Conservation (phyloP, 1,140 invertebrate species). For the Lordiphosa clarofinis region DNA sequence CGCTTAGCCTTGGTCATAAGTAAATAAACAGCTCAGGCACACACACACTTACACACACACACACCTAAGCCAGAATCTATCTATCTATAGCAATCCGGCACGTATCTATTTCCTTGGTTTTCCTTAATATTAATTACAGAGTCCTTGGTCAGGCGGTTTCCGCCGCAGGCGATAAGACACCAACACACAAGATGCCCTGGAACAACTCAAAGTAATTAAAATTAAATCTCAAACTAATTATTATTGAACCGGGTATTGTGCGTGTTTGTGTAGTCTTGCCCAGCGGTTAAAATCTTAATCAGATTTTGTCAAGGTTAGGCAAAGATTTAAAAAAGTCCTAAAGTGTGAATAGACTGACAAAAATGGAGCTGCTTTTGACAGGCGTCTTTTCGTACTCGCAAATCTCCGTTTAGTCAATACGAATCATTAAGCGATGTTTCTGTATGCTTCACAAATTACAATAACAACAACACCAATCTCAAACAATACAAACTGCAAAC, state of each 20-base stretch:
- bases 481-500: slow-evolving; percentile 58
- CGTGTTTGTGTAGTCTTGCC: slow-evolving; percentile 25
- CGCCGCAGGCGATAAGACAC: slow-evolving; percentile 50
- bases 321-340: slow-evolving; percentile 16
- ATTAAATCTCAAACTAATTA: slow-evolving; percentile 79
- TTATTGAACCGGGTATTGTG: slow-evolving; percentile 59
- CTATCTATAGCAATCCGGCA: slow-evolving; percentile 8
- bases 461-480: slow-evolving; percentile 36
- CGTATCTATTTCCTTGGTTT: slow-evolving; percentile 25
- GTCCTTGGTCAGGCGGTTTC: slow-evolving; percentile 53
- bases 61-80: slow-evolving; percentile 3
- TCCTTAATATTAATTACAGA: slow-evolving; percentile 67
- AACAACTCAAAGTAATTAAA: slow-evolving; percentile 68
- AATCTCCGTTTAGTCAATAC: slow-evolving; percentile 2
- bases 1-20: slow-evolving; percentile 38
- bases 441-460: slow-evolving; percentile 72
- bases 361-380: slow-evolving; percentile 18
- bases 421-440: slow-evolving; percentile 68
- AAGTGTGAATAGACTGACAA: no score
- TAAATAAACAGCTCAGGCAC: slow-evolving; percentile 62
- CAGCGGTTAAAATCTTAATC: slow-evolving; percentile 41
- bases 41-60: slow-evolving; percentile 5
- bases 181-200: slow-evolving; percentile 25
- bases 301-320: slow-evolving; percentile 55
- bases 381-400: slow-evolving; percentile 1